Evolutionary conservation across 1,140 invertebrate genomes (phyloP), one percentile per base, ranked within the genome.

Genomic region (Ladona fulva): DNA sequence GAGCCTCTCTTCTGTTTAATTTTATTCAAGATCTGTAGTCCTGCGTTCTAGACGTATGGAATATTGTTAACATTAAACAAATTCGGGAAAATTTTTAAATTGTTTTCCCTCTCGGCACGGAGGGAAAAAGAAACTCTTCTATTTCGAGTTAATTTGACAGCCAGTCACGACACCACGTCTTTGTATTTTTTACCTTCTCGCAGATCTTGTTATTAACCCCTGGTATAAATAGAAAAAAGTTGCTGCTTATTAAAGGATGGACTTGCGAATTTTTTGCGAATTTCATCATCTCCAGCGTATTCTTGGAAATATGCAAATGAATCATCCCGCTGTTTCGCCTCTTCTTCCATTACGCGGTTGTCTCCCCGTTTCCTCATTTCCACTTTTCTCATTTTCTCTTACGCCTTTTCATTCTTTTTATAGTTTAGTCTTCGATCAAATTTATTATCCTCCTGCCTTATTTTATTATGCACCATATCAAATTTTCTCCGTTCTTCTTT

Each of bases 121-220:
- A 6, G 3, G 52, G 52, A 12, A 22, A 52, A 52, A 52, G 44
- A 19, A 19, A 52, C 44, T 52, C 16, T 66, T 22, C 52, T 66
- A 19, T 66, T 66, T 66, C 52, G 52, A 66, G 52, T 66, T 66
- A 66, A 66, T 66, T 66, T 66, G 52, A 66, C 52, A 66, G 44
- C 44, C 19, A 52, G 52, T 66, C 52, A 66, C 52, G 52, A 22
- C 52, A 66, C 52, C 16, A 12, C 3, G 14, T 22, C n/a, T 66
- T 16, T 66, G 14, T 66, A 66, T 66, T 22, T 66, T 66, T 66
- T 66, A 16, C 52, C 52, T 37, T 37, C 29, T 66, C 52, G 52
- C 52, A 66, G 52, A 66, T 66, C 52, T 66, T 66, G 52, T 66
- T 66, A 66, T 66, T 66, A 66, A 66, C 52, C 52, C 52, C n/a